These are phyloP conservation scores for Drosophila parthenogenetica DNA, from an alignment of 2,888 invertebrate species.

Conservation along the genomic window DNA sequence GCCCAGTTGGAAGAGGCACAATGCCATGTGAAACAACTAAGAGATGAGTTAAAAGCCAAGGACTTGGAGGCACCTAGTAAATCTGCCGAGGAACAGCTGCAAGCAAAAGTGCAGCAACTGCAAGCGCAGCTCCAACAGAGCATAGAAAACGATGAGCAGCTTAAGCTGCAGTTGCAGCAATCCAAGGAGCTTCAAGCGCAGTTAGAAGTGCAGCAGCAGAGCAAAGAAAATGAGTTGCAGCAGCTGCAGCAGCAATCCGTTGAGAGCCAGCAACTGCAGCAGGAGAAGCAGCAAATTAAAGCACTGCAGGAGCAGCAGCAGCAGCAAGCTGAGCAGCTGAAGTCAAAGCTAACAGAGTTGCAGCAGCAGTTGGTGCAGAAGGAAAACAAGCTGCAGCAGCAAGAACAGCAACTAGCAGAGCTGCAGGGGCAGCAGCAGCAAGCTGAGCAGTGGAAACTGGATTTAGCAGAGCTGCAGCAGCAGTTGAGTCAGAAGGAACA, in stretches of 20 bases:
- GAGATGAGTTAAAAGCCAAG: background rate
- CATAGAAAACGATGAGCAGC: slow-evolving; percentile 13
- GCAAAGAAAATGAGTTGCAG: slow-evolving; percentile 36
- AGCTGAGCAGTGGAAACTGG: no score
- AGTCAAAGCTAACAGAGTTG: background rate
- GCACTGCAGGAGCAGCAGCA: slow-evolving; percentile 12
- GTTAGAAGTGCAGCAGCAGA: background rate
- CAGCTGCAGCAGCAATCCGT: slow-evolving; percentile 4
- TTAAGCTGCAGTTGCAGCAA: slow-evolving; percentile 31
- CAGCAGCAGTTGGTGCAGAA: slow-evolving; percentile 86
- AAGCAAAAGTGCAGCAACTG: slow-evolving; percentile 53
- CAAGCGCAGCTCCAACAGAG: slow-evolving; percentile 61
- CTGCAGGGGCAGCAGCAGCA: background rate
- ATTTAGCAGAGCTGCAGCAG: slow-evolving; percentile 2
- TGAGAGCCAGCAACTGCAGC: background rate
- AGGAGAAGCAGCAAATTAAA: background rate
- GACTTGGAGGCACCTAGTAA: slow-evolving; percentile 81
- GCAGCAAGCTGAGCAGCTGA: background rate
- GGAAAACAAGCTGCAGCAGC: background rate
- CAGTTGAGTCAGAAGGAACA: slow-evolving; percentile 85
- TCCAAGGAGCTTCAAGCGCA: background rate
- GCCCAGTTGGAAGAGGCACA: slow-evolving; percentile 88
- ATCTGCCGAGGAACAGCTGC: slow-evolving; percentile 75
- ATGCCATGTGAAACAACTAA: background rate
- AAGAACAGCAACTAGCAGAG: slow-evolving; percentile 39